Evolutionary conservation across 2,113 vertebrate genomes (phyloP).

Genomic region (Chionomys nivalis): DNA sequence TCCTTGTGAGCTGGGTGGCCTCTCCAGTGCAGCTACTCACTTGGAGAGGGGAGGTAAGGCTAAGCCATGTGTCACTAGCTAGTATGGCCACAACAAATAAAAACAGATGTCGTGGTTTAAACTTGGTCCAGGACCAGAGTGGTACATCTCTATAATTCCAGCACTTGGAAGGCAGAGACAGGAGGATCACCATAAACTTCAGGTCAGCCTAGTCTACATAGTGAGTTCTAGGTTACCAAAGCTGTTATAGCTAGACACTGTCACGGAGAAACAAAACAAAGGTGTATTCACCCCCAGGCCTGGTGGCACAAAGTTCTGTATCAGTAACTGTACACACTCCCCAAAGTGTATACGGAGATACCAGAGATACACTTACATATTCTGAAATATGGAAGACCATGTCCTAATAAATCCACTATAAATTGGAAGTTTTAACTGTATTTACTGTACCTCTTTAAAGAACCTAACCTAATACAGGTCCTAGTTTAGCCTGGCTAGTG

Average conservation of each 20-base stretch:
- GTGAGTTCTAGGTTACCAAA: not conserved
- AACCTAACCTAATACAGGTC: not conserved
- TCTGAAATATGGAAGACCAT: not conserved
- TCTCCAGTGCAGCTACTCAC: not conserved
- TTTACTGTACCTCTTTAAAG: not conserved
- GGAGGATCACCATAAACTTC: not conserved
- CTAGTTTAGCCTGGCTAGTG: not conserved
- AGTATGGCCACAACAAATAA: not conserved
- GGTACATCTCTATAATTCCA: not conserved
- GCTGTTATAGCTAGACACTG: not conserved
- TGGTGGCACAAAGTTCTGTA: not conserved
- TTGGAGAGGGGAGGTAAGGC: not conserved
- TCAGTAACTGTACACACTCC: not conserved
- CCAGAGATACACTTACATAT: not conserved
- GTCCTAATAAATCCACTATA: not conserved
- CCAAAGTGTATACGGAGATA: not conserved
- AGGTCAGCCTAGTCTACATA: not conserved
- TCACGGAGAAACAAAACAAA: not conserved
- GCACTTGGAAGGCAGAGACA: not conserved
- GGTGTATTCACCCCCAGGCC: not conserved
- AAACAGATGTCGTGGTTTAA: not conserved
- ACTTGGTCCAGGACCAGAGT: not conserved
- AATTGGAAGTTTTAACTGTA: not conserved
- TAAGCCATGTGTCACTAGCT: not conserved
- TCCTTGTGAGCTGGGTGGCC: not conserved